Percentiles rank a stretch among this genome's conserved stretches.
These are phyloP conservation scores for Chrysopa pallens DNA, from an alignment of 1,140 invertebrate genomes.

Conservation along the genomic window DNA sequence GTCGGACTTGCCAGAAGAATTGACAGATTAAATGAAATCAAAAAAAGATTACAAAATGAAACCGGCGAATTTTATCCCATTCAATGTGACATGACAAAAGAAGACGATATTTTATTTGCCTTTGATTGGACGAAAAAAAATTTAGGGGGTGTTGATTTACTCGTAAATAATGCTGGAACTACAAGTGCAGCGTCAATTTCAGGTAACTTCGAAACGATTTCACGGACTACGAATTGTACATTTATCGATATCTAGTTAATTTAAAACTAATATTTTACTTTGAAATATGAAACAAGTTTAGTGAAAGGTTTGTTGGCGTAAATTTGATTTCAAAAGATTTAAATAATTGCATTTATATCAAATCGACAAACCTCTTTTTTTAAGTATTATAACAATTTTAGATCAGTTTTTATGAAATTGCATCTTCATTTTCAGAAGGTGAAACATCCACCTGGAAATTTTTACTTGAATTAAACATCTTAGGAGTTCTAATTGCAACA, in stretches of 20 bases:
- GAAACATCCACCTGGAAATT: constrained; percentile 24
- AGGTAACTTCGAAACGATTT: too few species aligned
- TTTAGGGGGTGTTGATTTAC: constrained; percentile 43
- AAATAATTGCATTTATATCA: too few species aligned
- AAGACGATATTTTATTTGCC: constrained; percentile 39
- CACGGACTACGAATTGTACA: too few species aligned
- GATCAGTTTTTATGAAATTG: too few species aligned
- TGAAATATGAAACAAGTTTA: too few species aligned
- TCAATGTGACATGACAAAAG: constrained; percentile 43
- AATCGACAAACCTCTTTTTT: too few species aligned
- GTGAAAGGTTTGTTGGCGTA: too few species aligned
- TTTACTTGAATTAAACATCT: constrained; percentile 46
- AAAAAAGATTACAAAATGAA: constrained; percentile 6
- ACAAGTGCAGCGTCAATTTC: too few species aligned
- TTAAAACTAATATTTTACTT: too few species aligned
- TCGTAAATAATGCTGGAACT: constrained; percentile 57
- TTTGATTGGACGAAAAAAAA: constrained; percentile 41
- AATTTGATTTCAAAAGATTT: too few species aligned
- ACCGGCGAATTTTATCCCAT: constrained; percentile 26
- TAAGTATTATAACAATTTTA: too few species aligned
- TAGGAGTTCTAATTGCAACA: constrained; percentile 43
- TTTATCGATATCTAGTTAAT: too few species aligned
- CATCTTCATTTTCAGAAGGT: constrained; percentile 13
- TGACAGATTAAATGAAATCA: constrained; percentile 29
- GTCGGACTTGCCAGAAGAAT: constrained; percentile 47